These are phyloP conservation scores for Halcyon badia DNA, from an alignment of 2,797 vertebrate species.

Conservation along the genomic window DNA sequence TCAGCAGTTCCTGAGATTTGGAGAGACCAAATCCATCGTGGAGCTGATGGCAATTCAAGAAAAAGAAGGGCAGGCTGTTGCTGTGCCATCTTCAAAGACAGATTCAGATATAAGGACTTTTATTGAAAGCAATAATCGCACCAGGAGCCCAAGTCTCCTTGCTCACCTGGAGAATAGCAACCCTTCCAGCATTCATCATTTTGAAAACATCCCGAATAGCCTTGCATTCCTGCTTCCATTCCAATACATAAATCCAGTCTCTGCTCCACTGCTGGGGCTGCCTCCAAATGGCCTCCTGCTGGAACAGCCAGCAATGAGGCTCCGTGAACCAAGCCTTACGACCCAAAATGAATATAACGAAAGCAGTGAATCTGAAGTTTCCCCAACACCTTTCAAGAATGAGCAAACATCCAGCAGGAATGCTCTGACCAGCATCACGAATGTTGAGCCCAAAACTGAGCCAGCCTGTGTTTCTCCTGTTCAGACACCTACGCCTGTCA, in stretches of 20 bases:
- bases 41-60: slow-evolving; percentile 99
- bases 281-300: slow-evolving; percentile 95
- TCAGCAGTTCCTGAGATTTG: slow-evolving; percentile 99
- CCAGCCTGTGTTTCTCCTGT: slow-evolving; percentile 91
- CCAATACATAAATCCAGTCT: slow-evolving; percentile 98
- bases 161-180: slow-evolving; percentile 97
- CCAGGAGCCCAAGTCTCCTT: slow-evolving; percentile 95
- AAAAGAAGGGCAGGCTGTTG: slow-evolving; percentile 98
- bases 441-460: slow-evolving; percentile 96
- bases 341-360: slow-evolving; percentile 94
- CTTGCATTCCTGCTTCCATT: slow-evolving; percentile 97
- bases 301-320: slow-evolving; percentile 92
- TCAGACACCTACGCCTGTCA: slow-evolving; percentile 88
- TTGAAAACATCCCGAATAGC: slow-evolving; percentile 99
- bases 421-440: slow-evolving; percentile 88
- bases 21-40: slow-evolving; percentile 99
- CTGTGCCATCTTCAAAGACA: slow-evolving; percentile 96
- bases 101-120: slow-evolving; percentile 99
- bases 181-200: slow-evolving; percentile 99
- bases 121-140: slow-evolving; percentile 99
- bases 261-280: slow-evolving; percentile 94
- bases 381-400: slow-evolving; percentile 92
- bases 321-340: slow-evolving; percentile 92
- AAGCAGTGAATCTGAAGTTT: slow-evolving; percentile 96
- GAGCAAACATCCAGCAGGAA: slow-evolving; percentile 92